Conservation (phyloP, 2,797 vertebrate species). For the Trachurus trachurus region DNA sequence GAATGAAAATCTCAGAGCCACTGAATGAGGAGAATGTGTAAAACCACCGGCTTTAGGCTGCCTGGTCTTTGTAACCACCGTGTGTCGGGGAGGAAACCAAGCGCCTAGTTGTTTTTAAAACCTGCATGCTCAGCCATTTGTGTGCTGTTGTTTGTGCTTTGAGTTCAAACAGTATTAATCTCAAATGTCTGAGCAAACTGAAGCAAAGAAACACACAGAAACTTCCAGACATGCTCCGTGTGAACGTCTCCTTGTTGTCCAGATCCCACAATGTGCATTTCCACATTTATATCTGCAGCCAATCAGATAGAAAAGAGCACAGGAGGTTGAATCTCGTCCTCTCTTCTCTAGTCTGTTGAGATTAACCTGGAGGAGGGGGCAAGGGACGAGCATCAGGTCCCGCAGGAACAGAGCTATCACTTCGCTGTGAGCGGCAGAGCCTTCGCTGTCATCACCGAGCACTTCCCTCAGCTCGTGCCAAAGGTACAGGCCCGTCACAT, state of each 20-base stretch:
- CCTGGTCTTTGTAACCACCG: neutral
- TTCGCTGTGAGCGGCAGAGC: slow-evolving; percentile 96
- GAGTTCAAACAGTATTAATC: neutral
- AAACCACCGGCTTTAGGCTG: neutral
- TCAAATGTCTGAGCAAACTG: slow-evolving; percentile 3
- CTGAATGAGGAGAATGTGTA: neutral
- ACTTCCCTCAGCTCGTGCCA: slow-evolving; percentile 95
- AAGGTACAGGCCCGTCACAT: slow-evolving; percentile 85
- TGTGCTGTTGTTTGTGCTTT: too few relatives aligned
- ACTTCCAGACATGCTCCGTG: neutral
- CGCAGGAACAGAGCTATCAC: slow-evolving; percentile 87
- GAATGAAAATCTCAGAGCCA: neutral
- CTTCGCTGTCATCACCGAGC: slow-evolving; percentile 93
- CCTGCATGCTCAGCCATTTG: too few relatives aligned
- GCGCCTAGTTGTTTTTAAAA: too few relatives aligned
- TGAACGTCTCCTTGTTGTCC: neutral
- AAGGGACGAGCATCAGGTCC: slow-evolving; percentile 73
- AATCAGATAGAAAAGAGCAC: neutral
- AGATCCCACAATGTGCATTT: neutral
- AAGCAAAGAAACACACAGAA: neutral
- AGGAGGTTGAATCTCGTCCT: neutral
- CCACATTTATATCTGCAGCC: neutral
- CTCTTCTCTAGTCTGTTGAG: slow-evolving; percentile 87
- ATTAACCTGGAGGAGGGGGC: slow-evolving; percentile 86
- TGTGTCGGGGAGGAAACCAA: too few relatives aligned